Evolutionary conservation across 2,797 vertebrate species (phyloP).

Genomic region (Hemibagrus guttatus): DNA sequence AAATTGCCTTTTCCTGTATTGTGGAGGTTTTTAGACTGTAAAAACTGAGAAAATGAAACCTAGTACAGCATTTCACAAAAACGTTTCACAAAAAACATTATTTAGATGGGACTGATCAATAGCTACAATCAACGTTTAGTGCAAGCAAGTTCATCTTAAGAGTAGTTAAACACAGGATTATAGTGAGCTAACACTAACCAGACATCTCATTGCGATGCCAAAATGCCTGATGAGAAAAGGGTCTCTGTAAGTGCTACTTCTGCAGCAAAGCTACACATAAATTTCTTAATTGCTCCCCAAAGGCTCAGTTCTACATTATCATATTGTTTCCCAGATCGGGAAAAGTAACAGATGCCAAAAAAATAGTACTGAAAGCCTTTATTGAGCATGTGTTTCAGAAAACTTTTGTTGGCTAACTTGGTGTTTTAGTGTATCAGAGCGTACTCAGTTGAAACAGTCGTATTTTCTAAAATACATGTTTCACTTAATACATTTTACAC

Average conservation of each 20-base stretch:
- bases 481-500: neutral
- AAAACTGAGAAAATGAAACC: neutral
- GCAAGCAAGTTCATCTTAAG: neutral
- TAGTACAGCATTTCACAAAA: neutral
- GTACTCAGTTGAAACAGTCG: neutral
- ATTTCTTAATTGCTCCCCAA: conserved; percentile 5
- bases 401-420: neutral
- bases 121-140: neutral
- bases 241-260: neutral
- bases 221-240: neutral
- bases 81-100: neutral
- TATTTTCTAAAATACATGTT: neutral
- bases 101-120: too few relatives aligned
- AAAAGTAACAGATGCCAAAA: neutral
- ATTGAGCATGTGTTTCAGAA: neutral
- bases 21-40: neutral
- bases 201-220: neutral
- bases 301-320: neutral
- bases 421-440: neutral
- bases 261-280: neutral
- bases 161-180: neutral
- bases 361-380: neutral
- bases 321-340: neutral
- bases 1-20: conserved; percentile 23
- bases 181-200: neutral